phyloP scores from a whole-genome alignment of 2,888 invertebrate species.

The Sminthurinus aureus region DNA sequence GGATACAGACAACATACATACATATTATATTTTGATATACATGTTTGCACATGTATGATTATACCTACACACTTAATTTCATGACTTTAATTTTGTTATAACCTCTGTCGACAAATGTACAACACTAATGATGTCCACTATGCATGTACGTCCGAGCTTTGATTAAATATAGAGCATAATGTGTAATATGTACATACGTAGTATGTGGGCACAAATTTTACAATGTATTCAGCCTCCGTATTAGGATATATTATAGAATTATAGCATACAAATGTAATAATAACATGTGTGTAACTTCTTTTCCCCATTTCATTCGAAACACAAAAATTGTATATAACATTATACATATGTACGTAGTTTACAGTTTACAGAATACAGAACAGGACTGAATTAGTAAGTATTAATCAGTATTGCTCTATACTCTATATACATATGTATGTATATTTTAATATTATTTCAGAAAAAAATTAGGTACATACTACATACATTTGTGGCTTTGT shows the following conservation, averaged over 20 bases:
- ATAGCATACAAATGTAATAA: neutral
- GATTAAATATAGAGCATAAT: neutral
- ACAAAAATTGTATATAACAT: neutral
- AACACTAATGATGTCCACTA: neutral
- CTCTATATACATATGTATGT: neutral
- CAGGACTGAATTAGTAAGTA: no score
- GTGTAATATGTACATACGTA: neutral
- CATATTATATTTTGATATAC: neutral
- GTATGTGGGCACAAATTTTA: neutral
- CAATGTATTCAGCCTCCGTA: neutral
- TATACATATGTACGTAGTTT: slow-evolving; percentile 12
- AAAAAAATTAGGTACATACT: no score
- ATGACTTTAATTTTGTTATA: no score
- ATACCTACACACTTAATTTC: no score
- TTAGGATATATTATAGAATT: neutral
- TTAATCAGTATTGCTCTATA: no score
- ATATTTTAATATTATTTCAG: neutral
- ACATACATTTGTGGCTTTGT: no score
- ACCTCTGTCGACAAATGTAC: neutral
- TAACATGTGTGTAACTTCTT: neutral
- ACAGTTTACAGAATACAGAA: neutral
- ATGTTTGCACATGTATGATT: no score
- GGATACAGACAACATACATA: slow-evolving; percentile 8
- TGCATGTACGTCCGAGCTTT: neutral
- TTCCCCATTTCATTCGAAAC: neutral